Percentiles rank a stretch among this genome's conserved stretches.
phyloP scores from a whole-genome alignment of 2,888 invertebrate genomes.

The Drosophila conformis region DNA sequence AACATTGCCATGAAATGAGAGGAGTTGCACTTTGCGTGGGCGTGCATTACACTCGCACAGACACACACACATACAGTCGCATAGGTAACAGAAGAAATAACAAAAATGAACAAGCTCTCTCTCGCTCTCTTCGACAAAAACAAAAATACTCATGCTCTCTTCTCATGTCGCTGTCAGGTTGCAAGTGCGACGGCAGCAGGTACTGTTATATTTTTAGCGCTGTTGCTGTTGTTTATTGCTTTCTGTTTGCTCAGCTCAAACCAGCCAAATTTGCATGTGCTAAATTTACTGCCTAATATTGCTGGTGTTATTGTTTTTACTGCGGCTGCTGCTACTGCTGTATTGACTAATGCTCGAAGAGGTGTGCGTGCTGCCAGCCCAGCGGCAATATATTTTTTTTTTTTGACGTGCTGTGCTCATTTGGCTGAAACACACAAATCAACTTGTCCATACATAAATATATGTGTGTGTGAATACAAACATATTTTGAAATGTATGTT shows the following conservation, averaged over 20 bases:
- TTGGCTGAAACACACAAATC: slow-evolving; percentile 38
- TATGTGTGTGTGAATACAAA: not conserved
- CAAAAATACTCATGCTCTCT: slow-evolving; percentile 14
- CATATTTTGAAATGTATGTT: not conserved
- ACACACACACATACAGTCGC: slow-evolving; percentile 24
- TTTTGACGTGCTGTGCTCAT: slow-evolving; percentile 54
- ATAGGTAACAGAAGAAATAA: slow-evolving; percentile 16
- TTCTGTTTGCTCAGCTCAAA: slow-evolving; percentile 52
- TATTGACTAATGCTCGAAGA: slow-evolving; percentile 31
- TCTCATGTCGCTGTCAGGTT: slow-evolving; percentile 43
- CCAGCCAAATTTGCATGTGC: slow-evolving; percentile 69
- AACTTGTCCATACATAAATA: not conserved
- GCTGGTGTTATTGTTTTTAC: slow-evolving; percentile 26
- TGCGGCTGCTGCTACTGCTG: slow-evolving; percentile 26
- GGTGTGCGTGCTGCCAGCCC: slow-evolving; percentile 5
- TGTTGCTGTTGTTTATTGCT: slow-evolving; percentile 24
- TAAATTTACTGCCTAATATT: slow-evolving; percentile 60
- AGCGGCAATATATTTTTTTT: slow-evolving; percentile 25
- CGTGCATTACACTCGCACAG: slow-evolving; percentile 30
- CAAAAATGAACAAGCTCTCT: slow-evolving; percentile 9
- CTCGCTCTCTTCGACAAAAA: slow-evolving; percentile 17
- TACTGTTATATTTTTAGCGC: slow-evolving; percentile 75
- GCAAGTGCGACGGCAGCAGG: slow-evolving; percentile 70
- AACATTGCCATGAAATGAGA: slow-evolving; percentile 26
- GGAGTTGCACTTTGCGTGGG: slow-evolving; percentile 63